These are phyloP conservation scores for Ageneiosus marmoratus DNA, from an alignment of 2,113 vertebrate genomes.

Conservation along the genomic window DNA sequence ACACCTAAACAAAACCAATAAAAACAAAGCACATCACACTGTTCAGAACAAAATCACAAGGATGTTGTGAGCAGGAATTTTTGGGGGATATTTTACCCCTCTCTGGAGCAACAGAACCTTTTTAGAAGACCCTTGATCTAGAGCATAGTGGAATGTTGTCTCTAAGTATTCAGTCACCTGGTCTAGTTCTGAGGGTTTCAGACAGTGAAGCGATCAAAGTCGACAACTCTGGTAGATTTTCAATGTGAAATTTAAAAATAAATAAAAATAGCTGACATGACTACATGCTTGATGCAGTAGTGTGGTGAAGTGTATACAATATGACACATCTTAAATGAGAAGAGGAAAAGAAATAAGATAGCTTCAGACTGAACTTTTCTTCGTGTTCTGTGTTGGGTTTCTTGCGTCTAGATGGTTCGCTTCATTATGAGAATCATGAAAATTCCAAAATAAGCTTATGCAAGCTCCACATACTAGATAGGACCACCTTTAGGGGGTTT, in stretches of 20 bases:
- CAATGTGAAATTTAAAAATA: background rate
- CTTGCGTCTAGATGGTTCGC: background rate
- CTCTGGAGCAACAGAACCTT: no score
- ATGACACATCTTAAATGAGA: background rate
- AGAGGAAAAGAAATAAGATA: background rate
- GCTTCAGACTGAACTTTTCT: background rate
- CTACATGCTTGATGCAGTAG: background rate
- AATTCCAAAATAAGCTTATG: background rate
- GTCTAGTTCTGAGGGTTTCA: background rate
- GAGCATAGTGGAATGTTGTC: background rate
- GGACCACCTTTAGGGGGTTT: background rate
- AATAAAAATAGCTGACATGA: background rate
- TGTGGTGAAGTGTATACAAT: no score
- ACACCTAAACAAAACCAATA: no score
- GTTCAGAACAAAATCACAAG: no score
- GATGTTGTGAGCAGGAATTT: no score
- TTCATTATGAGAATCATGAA: background rate
- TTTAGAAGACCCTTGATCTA: background rate
- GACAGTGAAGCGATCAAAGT: background rate
- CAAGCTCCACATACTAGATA: background rate
- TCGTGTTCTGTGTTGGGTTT: background rate
- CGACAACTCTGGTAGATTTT: background rate
- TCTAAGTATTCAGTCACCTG: background rate
- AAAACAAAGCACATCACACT: no score
- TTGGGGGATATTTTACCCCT: no score